Percentiles rank a stretch among this genome's conserved stretches.
Evolutionary conservation across 2,888 invertebrate species (phyloP).

Genomic region (Ophion ventricosus): DNA sequence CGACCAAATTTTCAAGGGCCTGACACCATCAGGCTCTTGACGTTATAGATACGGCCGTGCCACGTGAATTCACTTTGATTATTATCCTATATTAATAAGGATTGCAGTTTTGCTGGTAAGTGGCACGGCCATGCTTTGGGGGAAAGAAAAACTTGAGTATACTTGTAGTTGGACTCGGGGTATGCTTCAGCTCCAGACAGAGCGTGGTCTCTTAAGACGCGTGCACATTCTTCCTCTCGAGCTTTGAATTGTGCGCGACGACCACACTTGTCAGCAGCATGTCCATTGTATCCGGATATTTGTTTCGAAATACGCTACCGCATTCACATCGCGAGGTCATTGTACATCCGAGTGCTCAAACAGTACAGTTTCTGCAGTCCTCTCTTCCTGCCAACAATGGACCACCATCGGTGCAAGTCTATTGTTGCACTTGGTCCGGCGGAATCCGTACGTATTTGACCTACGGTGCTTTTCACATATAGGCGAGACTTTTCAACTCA

Average conservation of each 20-base stretch:
- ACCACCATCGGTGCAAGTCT: slow-evolving; percentile 29
- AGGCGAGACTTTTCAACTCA: slow-evolving; percentile 12
- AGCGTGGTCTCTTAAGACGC: not conserved
- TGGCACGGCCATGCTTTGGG: not conserved
- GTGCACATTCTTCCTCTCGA: slow-evolving; percentile 1
- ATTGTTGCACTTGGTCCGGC: slow-evolving; percentile 48
- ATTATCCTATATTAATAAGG: no score
- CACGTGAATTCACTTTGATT: no score
- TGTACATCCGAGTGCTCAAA: slow-evolving; percentile 42
- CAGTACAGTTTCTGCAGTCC: slow-evolving; percentile 29
- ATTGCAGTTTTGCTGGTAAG: no score
- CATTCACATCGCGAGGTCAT: slow-evolving; percentile 46
- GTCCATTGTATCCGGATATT: slow-evolving; percentile 57
- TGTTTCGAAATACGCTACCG: slow-evolving; percentile 51
- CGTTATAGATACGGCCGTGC: no score
- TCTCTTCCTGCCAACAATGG: slow-evolving; percentile 44
- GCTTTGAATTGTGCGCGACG: not conserved
- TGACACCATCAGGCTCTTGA: no score
- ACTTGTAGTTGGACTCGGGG: slow-evolving; percentile 22
- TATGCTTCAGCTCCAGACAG: no score
- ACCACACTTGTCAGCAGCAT: slow-evolving; percentile 36
- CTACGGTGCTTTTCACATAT: slow-evolving; percentile 35
- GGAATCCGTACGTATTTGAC: slow-evolving; percentile 34
- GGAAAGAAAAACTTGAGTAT: slow-evolving; percentile 1
- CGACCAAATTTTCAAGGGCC: no score